Percentiles rank a stretch among this genome's conserved stretches.
phyloP scores from a whole-genome alignment of 2,888 invertebrate genomes.

The Magallana nippona region DNA sequence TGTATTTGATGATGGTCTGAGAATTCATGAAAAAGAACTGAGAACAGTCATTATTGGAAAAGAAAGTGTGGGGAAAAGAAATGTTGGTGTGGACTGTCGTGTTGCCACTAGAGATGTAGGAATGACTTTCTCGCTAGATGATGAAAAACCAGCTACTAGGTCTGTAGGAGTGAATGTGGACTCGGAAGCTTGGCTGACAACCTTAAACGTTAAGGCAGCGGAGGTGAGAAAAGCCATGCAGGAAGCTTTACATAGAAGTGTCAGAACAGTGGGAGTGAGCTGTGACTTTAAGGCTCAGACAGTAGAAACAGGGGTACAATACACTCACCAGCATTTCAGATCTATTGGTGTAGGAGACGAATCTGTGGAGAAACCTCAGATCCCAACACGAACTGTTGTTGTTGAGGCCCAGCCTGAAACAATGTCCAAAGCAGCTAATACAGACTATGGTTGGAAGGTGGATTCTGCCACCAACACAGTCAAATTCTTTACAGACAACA shows the following conservation, averaged over 20 bases:
- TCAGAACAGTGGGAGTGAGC: slow-evolving; percentile 73
- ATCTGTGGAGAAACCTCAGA: slow-evolving; percentile 70
- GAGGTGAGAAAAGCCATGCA: slow-evolving; percentile 70
- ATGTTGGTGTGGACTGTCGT: slow-evolving; percentile 75
- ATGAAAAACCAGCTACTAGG: slow-evolving; percentile 72
- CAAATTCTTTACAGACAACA: slow-evolving; percentile 59
- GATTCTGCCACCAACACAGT: slow-evolving; percentile 72
- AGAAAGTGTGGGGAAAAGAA: slow-evolving; percentile 66
- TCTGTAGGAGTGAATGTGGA: slow-evolving; percentile 77
- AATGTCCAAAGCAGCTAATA: slow-evolving; percentile 62
- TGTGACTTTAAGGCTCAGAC: slow-evolving; percentile 66
- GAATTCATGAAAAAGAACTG: slow-evolving; percentile 78
- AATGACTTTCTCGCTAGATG: slow-evolving; percentile 74
- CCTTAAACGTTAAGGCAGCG: slow-evolving; percentile 72
- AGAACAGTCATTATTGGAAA: slow-evolving; percentile 78
- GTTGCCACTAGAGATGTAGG: slow-evolving; percentile 78
- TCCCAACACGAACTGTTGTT: slow-evolving; percentile 69
- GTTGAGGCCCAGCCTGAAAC: slow-evolving; percentile 69
- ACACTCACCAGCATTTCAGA: slow-evolving; percentile 57
- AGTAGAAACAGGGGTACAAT: slow-evolving; percentile 62
- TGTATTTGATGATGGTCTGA: slow-evolving; percentile 75
- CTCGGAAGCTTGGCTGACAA: slow-evolving; percentile 63
- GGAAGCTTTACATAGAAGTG: slow-evolving; percentile 74
- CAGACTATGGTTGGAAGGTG: slow-evolving; percentile 72
- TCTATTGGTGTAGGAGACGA: slow-evolving; percentile 74